Base-by-base conservation (phyloP, 2,113 vertebrate species). In the Chauna torquata region DNA sequence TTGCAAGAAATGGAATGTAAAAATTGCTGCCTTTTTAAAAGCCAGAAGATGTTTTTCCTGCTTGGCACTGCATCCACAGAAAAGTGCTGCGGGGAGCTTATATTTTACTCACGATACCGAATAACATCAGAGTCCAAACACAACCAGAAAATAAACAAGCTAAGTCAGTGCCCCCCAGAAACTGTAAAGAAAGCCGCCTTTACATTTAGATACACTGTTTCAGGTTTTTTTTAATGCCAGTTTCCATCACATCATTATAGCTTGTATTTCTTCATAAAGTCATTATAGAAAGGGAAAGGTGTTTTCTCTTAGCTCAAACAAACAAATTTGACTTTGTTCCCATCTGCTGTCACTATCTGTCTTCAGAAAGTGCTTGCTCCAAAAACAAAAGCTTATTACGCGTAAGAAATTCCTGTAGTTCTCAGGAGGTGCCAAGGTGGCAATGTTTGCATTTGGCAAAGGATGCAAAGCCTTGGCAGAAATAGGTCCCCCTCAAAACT, bases 1-100 rank as follows among this genome's bases (percentile, higher is more conserved):
- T 64, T 88, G 23, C 58, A 78, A 83, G 78, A 93, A 88, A 62
- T n/a, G 22, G 80, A 92, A 93, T 49, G 38, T 69, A 89, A 57
- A 91, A 92, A 93, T 96, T 79, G 13, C 42, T 72, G 64, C 34
- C 42, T 66, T 95, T 89, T 88, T 45, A 57, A 87, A 93, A 93
- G 47, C 49, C 76, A 77, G 76, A 88, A 72, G 69, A 70, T 66
- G 45, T 58, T 94, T 92, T 92, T 69, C 89, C 58, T 87, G 38
- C 28, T 59, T 77, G 75, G 86, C 66, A 91, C 25, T 0, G 0
- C 62, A 66, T n/a, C 36, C 68, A 59, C 47, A 70, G 55, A 34
- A 76, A 82, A 94, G 40, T 20, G 7, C 83, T 81, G 24, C 2
- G 3, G 65, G 72, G 25, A 92, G 40, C 57, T 94, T 75, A 16